Conservation (phyloP, 2,888 invertebrate genomes). For the Orthosia gracilis region DNA sequence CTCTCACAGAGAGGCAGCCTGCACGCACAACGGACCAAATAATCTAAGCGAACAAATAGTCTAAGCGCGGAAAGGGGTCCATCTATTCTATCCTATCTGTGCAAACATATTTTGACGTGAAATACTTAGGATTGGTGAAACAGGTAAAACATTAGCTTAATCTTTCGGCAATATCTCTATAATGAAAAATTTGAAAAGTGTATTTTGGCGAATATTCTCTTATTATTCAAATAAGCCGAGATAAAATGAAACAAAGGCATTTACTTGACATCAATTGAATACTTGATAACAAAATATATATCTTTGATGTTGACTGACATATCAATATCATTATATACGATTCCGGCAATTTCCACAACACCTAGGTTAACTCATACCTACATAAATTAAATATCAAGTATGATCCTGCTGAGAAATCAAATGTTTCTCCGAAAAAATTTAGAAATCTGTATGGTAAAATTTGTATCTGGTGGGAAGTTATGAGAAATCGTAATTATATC, state of each 20-base stretch:
- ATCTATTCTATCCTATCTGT: too few relatives aligned
- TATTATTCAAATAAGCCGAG: slow-evolving; percentile 22
- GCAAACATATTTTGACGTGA: too few relatives aligned
- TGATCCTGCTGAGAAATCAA: not conserved
- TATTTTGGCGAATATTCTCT: not conserved
- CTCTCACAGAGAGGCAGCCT: too few relatives aligned
- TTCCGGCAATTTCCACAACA: slow-evolving; percentile 6
- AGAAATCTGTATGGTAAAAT: not conserved
- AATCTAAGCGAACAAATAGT: too few relatives aligned
- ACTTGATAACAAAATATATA: slow-evolving; percentile 24
- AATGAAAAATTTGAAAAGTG: not conserved
- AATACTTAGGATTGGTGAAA: not conserved
- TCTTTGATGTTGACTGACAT: slow-evolving; percentile 24
- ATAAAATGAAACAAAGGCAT: slow-evolving; percentile 36
- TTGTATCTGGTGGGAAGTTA: too few relatives aligned
- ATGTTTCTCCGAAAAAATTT: not conserved
- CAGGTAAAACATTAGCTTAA: not conserved
- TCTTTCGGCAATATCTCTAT: too few relatives aligned
- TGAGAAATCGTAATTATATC: not conserved
- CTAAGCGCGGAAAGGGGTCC: too few relatives aligned
- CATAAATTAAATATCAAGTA: not conserved
- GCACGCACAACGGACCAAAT: too few relatives aligned
- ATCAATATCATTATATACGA: slow-evolving; percentile 3
- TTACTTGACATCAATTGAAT: not conserved
- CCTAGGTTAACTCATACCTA: not conserved